phyloP scores from a whole-genome alignment of 2,888 invertebrate species.

The Eupithecia vulgata region DNA sequence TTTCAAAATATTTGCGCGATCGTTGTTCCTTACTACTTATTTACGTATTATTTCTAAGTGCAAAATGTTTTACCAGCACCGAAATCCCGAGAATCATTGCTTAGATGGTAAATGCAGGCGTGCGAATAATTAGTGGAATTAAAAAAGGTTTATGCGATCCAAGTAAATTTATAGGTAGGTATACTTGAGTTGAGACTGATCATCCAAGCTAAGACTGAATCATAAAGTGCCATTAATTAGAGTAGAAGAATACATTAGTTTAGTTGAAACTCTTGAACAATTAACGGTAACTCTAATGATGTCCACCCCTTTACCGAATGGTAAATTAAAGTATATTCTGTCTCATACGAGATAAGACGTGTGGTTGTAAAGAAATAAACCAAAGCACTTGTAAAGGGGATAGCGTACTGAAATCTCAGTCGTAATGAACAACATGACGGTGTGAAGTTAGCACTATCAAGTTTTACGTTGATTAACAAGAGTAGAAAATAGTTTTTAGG shows the following conservation, averaged over 20 bases:
- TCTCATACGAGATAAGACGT: slow-evolving; percentile 33
- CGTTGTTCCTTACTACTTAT: slow-evolving; percentile 21
- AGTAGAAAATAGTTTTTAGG: slow-evolving; percentile 55
- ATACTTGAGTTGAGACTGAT: slow-evolving; percentile 43
- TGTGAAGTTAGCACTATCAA: slow-evolving; percentile 46
- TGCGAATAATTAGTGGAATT: slow-evolving; percentile 12
- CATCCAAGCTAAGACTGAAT: slow-evolving; percentile 48
- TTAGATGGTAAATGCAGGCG: slow-evolving; percentile 13
- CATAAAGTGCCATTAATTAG: slow-evolving; percentile 46
- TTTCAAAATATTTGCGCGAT: slow-evolving; percentile 24
- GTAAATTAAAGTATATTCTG: slow-evolving; percentile 40
- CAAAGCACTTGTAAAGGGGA: slow-evolving; percentile 46
- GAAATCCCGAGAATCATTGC: slow-evolving; percentile 26
- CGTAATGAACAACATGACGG: slow-evolving; percentile 7
- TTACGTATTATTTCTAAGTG: slow-evolving; percentile 4
- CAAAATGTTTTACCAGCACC: not conserved
- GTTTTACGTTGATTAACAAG: slow-evolving; percentile 55
- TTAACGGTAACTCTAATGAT: slow-evolving; percentile 42
- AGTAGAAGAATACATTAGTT: slow-evolving; percentile 28
- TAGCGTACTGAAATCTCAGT: slow-evolving; percentile 11
- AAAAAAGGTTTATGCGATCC: slow-evolving; percentile 20
- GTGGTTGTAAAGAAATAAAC: slow-evolving; percentile 32
- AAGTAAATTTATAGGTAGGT: slow-evolving; percentile 4
- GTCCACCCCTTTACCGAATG: slow-evolving; percentile 47
- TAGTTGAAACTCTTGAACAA: slow-evolving; percentile 26